Evolutionary conservation across 2,888 invertebrate genomes (phyloP).

Genomic region (Palloptera scutellata): DNA sequence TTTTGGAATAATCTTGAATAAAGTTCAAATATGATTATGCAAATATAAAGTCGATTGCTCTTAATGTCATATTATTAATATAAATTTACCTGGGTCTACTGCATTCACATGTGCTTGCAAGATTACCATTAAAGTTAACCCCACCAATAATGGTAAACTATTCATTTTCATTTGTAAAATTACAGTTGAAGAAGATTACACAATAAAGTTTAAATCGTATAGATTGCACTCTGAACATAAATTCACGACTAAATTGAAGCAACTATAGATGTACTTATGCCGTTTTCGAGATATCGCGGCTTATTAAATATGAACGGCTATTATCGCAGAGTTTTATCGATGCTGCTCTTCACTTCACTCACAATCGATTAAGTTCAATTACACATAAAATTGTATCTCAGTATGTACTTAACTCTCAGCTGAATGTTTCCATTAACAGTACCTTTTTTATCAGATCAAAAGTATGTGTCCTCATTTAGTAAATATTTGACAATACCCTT

Average conservation of each 20-base stretch:
- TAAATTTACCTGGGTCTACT: conserved; percentile 24
- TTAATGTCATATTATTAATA: background rate
- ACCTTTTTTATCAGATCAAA: no score
- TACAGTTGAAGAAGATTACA: no score
- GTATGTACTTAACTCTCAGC: no score
- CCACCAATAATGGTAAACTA: conserved; percentile 15
- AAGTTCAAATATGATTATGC: background rate
- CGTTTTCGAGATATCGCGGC: no score
- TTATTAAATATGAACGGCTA: no score
- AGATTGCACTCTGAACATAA: background rate
- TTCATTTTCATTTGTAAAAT: conserved; percentile 17
- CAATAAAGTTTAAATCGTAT: background rate
- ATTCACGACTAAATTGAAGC: background rate
- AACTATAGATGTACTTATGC: no score
- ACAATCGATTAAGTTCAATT: no score
- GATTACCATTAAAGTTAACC: conserved; percentile 23
- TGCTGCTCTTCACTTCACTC: no score
- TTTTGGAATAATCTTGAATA: conserved; percentile 17
- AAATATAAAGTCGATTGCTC: background rate
- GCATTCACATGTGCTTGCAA: conserved; percentile 12
- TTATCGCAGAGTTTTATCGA: no score
- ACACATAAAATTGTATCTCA: no score
- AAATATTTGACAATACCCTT: background rate
- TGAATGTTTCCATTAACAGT: no score
- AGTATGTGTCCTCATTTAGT: no score